Percentiles rank a stretch among this genome's conserved stretches.
Evolutionary conservation across 2,888 invertebrate species (phyloP).

Genomic region (Parnassius orleans): DNA sequence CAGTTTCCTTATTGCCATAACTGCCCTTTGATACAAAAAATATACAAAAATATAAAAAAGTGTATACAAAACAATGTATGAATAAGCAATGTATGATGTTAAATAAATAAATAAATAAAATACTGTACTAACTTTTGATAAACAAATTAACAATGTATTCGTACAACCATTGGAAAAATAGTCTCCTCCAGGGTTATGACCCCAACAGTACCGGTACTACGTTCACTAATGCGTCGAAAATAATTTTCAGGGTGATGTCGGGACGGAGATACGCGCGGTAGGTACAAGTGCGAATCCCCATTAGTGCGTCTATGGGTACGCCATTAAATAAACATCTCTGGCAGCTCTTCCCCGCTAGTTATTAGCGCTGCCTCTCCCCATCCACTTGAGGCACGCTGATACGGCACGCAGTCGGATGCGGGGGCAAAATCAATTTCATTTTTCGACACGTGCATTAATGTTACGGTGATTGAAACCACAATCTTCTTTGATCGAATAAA

Average conservation of each 20-base stretch:
- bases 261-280: slow-evolving; percentile 32
- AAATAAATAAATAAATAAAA: too few species aligned
- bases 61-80: too few species aligned
- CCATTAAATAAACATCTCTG: slow-evolving; percentile 80
- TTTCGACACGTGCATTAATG: slow-evolving; percentile 77
- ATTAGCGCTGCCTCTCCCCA: slow-evolving; percentile 72
- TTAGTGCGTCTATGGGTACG: slow-evolving; percentile 73
- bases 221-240: slow-evolving; percentile 37
- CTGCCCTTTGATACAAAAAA: too few species aligned
- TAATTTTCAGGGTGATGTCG: slow-evolving; percentile 40
- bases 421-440: slow-evolving; percentile 78
- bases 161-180: slow-evolving; percentile 13
- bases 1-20: too few species aligned
- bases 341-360: slow-evolving; percentile 69
- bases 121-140: too few species aligned
- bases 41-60: too few species aligned
- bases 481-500: slow-evolving; percentile 34
- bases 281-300: slow-evolving; percentile 56
- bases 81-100: too few species aligned
- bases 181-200: slow-evolving; percentile 10
- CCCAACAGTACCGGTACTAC: slow-evolving; percentile 21
- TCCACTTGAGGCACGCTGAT: slow-evolving; percentile 72
- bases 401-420: slow-evolving; percentile 75
- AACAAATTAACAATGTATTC: slow-evolving; percentile 1
- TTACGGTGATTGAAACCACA: slow-evolving; percentile 61